Conservation (phyloP, 2,888 invertebrate species). For the Nemurella pictetii region DNA sequence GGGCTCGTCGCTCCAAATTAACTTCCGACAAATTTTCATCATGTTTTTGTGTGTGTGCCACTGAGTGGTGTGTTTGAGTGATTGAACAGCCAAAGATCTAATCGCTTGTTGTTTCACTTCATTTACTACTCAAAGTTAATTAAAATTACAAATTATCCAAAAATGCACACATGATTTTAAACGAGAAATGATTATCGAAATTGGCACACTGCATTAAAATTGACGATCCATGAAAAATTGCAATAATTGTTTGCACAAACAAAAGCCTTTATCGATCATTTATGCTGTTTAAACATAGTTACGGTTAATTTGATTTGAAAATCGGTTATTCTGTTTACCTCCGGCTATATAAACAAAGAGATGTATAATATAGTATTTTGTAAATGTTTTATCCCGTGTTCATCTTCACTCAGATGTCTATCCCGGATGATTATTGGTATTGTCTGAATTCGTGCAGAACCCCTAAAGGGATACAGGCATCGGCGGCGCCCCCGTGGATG, state of each 20-base stretch:
- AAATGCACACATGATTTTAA: constrained; percentile 36
- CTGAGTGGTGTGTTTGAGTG: neutral
- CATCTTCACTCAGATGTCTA: constrained; percentile 26
- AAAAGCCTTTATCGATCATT: constrained; percentile 25
- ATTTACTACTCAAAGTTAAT: constrained; percentile 18
- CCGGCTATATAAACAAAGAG: constrained; percentile 13
- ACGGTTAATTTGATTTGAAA: constrained; percentile 40
- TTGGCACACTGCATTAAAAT: constrained; percentile 32
- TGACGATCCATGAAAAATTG: constrained; percentile 42
- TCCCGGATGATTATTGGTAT: constrained; percentile 27
- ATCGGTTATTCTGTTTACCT: constrained; percentile 32
- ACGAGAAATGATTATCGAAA: constrained; percentile 41
- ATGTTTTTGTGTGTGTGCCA: neutral
- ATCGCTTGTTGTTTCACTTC: constrained; percentile 22
- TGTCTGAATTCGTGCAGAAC: constrained; percentile 27
- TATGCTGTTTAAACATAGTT: constrained; percentile 31
- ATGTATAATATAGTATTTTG: constrained; percentile 6
- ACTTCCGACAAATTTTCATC: neutral
- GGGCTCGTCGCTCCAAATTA: neutral
- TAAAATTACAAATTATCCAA: constrained; percentile 29
- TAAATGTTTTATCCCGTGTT: constrained; percentile 22
- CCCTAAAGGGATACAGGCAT: constrained; percentile 20
- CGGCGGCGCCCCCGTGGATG: constrained; percentile 16
- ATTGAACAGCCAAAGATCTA: constrained; percentile 6
- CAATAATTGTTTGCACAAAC: constrained; percentile 36